Conservation (phyloP, 2,888 invertebrate genomes). For the Tenthredo notha region DNA sequence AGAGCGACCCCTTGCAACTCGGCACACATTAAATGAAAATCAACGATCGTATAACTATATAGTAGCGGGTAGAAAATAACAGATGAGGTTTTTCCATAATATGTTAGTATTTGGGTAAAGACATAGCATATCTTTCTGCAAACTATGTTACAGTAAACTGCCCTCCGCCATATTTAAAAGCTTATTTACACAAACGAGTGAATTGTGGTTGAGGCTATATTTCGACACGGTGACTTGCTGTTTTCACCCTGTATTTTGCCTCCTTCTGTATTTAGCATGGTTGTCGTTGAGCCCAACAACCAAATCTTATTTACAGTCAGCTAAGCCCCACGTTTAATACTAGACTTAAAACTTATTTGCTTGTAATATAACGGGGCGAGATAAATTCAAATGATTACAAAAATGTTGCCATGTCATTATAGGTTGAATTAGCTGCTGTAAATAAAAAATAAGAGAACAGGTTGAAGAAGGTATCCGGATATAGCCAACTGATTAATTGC, state of each 20-base stretch:
- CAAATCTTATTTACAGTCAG: not conserved
- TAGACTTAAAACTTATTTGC: not conserved
- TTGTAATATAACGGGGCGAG: not conserved
- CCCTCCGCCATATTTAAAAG: not conserved
- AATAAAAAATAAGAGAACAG: not conserved
- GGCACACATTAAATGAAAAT: conserved; percentile 38
- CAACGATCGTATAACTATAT: conserved; percentile 19
- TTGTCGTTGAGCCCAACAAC: not conserved
- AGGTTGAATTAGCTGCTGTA: not conserved
- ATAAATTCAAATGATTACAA: not conserved
- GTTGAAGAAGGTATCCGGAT: not conserved
- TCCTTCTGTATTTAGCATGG: not conserved
- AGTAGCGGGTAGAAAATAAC: not conserved
- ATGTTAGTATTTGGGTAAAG: not conserved
- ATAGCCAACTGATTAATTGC: conserved; percentile 17
- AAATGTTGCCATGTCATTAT: not conserved
- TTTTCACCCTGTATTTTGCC: not conserved
- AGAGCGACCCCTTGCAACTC: not conserved
- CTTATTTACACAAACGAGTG: not conserved
- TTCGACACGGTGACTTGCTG: not conserved
- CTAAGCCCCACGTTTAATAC: not conserved
- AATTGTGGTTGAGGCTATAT: not conserved
- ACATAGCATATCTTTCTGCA: not conserved
- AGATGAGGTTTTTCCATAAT: not conserved
- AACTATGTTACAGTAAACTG: conserved; percentile 3